Base-by-base conservation (phyloP, 1,140 invertebrate genomes). In the Bemisia tabaci region DNA sequence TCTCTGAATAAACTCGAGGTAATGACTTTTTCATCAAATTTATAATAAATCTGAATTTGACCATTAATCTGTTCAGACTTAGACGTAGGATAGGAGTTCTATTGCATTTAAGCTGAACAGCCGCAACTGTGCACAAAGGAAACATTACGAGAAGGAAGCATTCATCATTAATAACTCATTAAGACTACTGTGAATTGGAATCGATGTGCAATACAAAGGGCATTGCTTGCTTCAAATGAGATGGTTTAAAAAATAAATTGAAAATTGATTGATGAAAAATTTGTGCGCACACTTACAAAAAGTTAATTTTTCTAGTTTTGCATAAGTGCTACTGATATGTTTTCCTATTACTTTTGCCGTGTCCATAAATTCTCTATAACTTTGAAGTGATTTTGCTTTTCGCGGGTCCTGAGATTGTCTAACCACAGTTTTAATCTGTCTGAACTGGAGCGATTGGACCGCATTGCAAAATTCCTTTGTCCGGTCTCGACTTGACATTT, bases 271-370 rank as follows among this genome's bases (percentile, higher is more conserved):
- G n/a, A n/a, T n/a, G n/a, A n/a, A n/a, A n/a, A n/a, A n/a, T n/a
- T n/a, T n/a, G n/a, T n/a, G n/a, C n/a, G n/a, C n/a, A 67, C 67
- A 83, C 90, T 90, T 86, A 95, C 93, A 84, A 72, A 95, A 78
- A 60, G 95, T 94, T 63, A 98, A 81, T 79, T 98, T 98, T 77
- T 98, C 95, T 72, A 99, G 79, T 80, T 98, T 99, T 26, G 92
- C 85, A 80, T 94, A 99, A 26, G 96, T 98, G 75, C 90, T 95
- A 61, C 90, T 89, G 68, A 99, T 91, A 75, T 98, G 96, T 77
- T 89, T 91, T 64, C 96, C 95, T 71, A 99, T 94, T 72, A 88
- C 87, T 79, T 93, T 94, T 66, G 95, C 93, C 73, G 93, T 89
- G 78, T 89, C 85, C 90, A 97, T 97, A 78, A 98, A 98, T 73